Conservation (phyloP, 2,797 vertebrate genomes). For the Lemur catta region DNA sequence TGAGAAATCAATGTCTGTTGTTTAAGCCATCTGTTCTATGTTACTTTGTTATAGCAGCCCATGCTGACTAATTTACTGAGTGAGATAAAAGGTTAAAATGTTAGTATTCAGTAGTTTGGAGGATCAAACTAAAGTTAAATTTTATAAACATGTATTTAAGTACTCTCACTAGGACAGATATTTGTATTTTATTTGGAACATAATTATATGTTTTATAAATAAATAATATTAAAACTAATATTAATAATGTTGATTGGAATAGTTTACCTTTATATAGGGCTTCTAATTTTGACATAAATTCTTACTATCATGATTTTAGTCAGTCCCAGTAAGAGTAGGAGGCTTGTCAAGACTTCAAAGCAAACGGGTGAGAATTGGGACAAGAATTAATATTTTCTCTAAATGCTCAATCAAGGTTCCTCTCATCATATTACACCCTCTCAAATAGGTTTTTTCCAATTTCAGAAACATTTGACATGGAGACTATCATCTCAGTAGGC, state of each 20-base stretch:
- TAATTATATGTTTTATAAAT: background rate
- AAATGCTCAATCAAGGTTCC: background rate
- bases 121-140: background rate
- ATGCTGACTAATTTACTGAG: background rate
- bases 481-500: background rate
- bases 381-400: background rate
- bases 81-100: background rate
- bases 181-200: background rate
- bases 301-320: background rate
- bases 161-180: background rate
- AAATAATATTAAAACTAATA: background rate
- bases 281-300: background rate
- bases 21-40: background rate
- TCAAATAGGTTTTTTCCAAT: background rate
- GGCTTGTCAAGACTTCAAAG: background rate
- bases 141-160: background rate
- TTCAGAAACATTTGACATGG: background rate
- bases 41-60: background rate
- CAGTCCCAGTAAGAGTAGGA: background rate
- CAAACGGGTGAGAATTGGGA: background rate
- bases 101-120: background rate
- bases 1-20: background rate
- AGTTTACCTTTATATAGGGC: background rate
- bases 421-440: background rate
- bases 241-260: background rate